These are phyloP conservation scores for Eurosta solidaginis DNA, from an alignment of 1,140 invertebrate genomes.

Conservation along the genomic window DNA sequence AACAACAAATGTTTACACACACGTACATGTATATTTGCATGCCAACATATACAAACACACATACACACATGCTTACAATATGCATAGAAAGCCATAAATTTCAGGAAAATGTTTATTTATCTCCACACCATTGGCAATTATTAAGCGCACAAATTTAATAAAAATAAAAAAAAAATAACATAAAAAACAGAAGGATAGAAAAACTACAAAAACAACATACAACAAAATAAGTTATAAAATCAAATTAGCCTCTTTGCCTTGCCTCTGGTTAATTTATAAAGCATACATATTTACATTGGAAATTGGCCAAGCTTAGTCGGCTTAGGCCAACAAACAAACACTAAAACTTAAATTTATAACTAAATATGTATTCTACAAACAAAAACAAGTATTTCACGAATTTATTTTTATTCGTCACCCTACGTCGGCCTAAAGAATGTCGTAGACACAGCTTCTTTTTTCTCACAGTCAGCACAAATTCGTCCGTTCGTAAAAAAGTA, in stretches of 20 bases:
- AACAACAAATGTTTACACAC: neutral
- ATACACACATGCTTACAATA: neutral
- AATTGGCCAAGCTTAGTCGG: constrained; percentile 24
- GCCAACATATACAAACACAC: neutral
- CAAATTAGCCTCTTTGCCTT: constrained; percentile 12
- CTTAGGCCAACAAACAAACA: constrained; percentile 20
- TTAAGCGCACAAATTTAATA: neutral
- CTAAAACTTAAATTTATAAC: constrained; percentile 8
- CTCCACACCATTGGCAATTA: neutral
- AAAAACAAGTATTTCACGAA: constrained; percentile 27
- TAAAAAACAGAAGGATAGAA: neutral
- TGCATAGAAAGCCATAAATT: neutral
- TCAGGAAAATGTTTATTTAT: constrained; percentile 7
- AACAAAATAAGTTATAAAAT: neutral
- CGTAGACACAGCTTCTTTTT: constrained; percentile 15
- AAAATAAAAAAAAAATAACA: neutral
- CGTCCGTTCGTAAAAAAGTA: neutral
- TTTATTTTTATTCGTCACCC: constrained; percentile 11
- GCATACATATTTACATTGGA: constrained; percentile 6
- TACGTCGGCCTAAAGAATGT: neutral
- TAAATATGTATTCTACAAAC: neutral
- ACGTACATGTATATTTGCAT: neutral
- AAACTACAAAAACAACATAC: too few species aligned
- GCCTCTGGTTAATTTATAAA: constrained; percentile 17
- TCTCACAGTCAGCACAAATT: constrained; percentile 16